Base-by-base conservation (phyloP, 2,888 invertebrate genomes). In the Ophion obscuratus region DNA sequence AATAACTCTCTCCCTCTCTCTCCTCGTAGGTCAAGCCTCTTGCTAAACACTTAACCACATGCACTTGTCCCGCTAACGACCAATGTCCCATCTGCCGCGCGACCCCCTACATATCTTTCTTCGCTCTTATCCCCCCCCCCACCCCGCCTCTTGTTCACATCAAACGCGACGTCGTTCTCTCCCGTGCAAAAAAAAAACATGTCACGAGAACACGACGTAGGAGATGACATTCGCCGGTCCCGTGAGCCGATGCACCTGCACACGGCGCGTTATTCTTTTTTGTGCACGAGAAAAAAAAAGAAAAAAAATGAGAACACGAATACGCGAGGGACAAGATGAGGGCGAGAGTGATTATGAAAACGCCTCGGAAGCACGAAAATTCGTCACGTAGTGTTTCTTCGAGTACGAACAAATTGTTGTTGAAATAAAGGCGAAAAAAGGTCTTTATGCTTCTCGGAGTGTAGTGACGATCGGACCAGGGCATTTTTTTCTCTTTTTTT, bases 121-220 rank as follows among this genome's bases (percentile, higher is more conserved):
- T 31, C 76, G 44, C 24, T 66, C 17, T 20, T 70, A 66, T 24
- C 31, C 73, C 14, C 24, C 40, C 36, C 14, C 24, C 64, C 44
- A 24, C 62, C 40, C 62, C 17, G 62, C 24, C n/a, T 53, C 27
- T 47, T 27, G 44, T 11, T 44, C 10, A 44, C 44, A 44, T 44
- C 57, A 68, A 64, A 75, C 70, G 76, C 79, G 53, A 70, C 67
- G 59, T 40, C 53, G 44, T 64, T 76, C 76, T 62, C 53, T 62
- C 14, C 59, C 44, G 44, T 11, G 44, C 11, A 11, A 2, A 36
- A 44, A 36, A 44, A 44, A 80, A 70, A 81, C 61, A 80, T 81
- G 82, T 82, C 82, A 79, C 85, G 82, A 71, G 75, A 71, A 9
- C 36, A 61, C 40, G 61, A 64, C 44, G 68, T 47, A 40, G 81